Base-by-base conservation (phyloP, 2,888 invertebrate species). In the Monoplex corrugatus region DNA sequence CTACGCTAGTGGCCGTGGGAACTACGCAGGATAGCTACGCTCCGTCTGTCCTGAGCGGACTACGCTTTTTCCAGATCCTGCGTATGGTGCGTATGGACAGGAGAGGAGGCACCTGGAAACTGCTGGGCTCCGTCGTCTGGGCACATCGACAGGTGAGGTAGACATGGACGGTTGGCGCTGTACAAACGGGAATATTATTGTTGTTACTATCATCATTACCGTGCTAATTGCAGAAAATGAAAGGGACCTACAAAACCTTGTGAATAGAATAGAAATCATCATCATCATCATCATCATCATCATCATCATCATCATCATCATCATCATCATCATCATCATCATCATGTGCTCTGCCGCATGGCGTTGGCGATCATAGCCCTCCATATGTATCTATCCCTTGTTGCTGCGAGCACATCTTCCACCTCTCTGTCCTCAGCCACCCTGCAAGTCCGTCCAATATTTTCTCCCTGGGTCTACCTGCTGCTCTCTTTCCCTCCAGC, bases 51-150 rank as follows among this genome's bases (percentile, higher is more conserved):
- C 97, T 99, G 94, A 97, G 98, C 89, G 98, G 98, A 88, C 97
- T 99, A 92, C 97, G 99, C 92, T 99, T 99, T 97, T 98, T 99
- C 97, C 99, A 99, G 97, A 99, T 85, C 38, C 63, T 85, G 38
- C 63, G 85, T 2, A 50, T 50, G 50, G 85, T 63, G 38, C 97
- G 98, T 92, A 98, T 99, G 98, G 99, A 99, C 96, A 97, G 98
- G 89, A 97, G 98, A 90, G 98, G 98, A 63, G 98, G 98, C 92
- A 98, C 98, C 50, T 99, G 98, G 99, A 98, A 98, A 96, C 97
- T 99, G 90, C 97, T 99, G 91, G 98, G 98, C 93, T 98, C 98
- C 91, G 99, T 99, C 92, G 98, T 99, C 90, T 99, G 98, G 97
- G 98, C 98, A 91, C 98, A 99, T 96, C 97, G 98, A 97, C 98